phyloP scores from a whole-genome alignment of 2,113 vertebrate genomes.

The Entomyzon cyanotis region DNA sequence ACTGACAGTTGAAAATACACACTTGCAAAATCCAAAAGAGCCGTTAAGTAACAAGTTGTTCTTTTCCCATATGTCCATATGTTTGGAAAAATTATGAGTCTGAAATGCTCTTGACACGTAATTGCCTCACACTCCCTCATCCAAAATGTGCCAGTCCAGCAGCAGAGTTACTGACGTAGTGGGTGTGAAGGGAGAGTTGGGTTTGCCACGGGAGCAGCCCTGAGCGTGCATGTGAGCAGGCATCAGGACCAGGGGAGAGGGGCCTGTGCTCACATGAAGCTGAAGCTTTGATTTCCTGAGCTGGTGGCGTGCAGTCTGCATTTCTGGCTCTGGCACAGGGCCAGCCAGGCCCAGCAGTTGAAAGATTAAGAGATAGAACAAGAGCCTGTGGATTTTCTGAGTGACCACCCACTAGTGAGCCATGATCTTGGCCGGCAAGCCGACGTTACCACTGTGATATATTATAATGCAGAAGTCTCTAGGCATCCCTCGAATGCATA shows the following conservation, averaged over 20 bases:
- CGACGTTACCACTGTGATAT: slow-evolving; percentile 14
- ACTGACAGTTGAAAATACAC: slow-evolving; percentile 70
- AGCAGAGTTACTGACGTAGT: not conserved
- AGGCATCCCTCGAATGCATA: not conserved
- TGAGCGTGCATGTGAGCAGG: not conserved
- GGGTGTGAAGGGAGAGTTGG: not conserved
- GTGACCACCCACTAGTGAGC: slow-evolving; percentile 55
- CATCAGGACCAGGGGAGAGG: not conserved
- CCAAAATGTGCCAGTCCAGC: slow-evolving; percentile 52
- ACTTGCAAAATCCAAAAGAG: slow-evolving; percentile 70
- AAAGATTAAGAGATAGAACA: slow-evolving; percentile 40
- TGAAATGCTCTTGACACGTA: slow-evolving; percentile 48
- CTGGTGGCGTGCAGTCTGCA: slow-evolving; percentile 11
- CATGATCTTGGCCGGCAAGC: not conserved
- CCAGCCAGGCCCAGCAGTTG: slow-evolving; percentile 27
- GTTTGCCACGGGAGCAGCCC: not conserved
- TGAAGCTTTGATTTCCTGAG: slow-evolving; percentile 45
- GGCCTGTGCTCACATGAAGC: not conserved
- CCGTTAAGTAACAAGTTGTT: slow-evolving; percentile 72
- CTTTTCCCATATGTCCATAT: slow-evolving; percentile 68
- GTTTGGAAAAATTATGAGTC: slow-evolving; percentile 57
- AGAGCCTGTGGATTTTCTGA: slow-evolving; percentile 40
- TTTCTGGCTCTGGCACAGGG: not conserved
- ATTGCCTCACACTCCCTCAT: slow-evolving; percentile 34
- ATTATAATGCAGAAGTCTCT: slow-evolving; percentile 9